Evolutionary conservation across 92 coral and sea anemone species (phyloP).

Genomic region (Zoanthus solanderi): DNA sequence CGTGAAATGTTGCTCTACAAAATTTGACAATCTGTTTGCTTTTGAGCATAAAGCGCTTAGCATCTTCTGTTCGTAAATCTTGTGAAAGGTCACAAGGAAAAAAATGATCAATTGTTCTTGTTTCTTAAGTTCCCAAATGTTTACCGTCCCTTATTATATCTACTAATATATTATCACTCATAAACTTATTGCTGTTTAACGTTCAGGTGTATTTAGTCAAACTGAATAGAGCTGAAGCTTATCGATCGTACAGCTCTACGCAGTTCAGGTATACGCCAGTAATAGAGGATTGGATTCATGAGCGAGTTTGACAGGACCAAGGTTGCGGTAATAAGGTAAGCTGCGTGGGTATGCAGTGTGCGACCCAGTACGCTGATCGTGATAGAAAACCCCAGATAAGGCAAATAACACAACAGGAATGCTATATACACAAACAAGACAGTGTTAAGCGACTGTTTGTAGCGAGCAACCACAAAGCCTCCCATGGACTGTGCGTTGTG

Average conservation of each 20-base stretch:
- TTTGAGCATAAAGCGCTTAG: no score
- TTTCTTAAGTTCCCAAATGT: no score
- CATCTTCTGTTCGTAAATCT: no score
- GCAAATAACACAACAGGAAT: constrained; percentile 35
- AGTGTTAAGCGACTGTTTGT: constrained; percentile 39
- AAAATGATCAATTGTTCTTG: no score
- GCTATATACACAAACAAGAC: constrained; percentile 42
- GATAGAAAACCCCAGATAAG: constrained; percentile 22
- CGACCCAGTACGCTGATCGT: constrained; percentile 1
- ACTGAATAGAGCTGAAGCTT: constrained; percentile 27
- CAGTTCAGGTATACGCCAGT: constrained; percentile 42
- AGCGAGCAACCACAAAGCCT: constrained; percentile 33
- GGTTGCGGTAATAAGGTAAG: constrained; percentile 37
- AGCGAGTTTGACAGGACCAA: constrained; percentile 35
- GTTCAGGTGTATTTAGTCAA: not conserved
- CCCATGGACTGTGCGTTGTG: constrained; percentile 30
- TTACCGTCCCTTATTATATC: not conserved
- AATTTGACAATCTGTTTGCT: no score
- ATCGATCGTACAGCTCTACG: constrained; percentile 26
- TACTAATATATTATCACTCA: no score
- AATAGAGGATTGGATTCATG: constrained; percentile 37
- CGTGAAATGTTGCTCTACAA: no score
- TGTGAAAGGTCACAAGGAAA: no score
- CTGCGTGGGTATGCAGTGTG: constrained; percentile 3
- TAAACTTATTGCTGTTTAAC: not conserved